phyloP scores from a whole-genome alignment of 2,113 vertebrate genomes.

The Campylomormyrus tamandua region DNA sequence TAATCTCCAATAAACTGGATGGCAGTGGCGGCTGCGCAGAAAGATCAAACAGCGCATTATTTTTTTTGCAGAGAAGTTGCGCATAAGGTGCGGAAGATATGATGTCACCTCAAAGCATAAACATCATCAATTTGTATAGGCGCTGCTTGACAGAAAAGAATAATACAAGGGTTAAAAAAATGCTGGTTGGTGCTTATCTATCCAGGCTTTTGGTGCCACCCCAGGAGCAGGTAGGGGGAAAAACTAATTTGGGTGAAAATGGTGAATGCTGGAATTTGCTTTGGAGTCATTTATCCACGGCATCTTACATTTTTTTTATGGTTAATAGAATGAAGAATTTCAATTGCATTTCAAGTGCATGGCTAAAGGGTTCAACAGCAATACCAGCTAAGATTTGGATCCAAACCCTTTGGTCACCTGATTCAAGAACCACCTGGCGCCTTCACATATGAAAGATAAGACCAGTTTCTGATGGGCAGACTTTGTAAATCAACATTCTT shows the following conservation, averaged over 20 bases:
- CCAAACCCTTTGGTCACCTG: background rate
- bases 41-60: background rate
- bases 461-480: conserved; percentile 2
- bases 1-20: background rate
- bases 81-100: background rate
- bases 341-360: background rate
- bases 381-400: background rate
- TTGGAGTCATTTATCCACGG: background rate
- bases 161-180: conserved; percentile 9
- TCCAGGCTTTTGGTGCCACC: conserved; percentile 50
- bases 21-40: background rate
- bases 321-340: background rate
- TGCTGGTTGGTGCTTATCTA: conserved; percentile 46
- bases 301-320: background rate
- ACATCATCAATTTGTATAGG: background rate
- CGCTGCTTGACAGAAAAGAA: background rate
- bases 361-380: background rate
- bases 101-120: background rate
- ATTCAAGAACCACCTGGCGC: background rate
- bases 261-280: conserved; percentile 22
- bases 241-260: conserved; percentile 56
- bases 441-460: conserved; percentile 11
- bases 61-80: background rate
- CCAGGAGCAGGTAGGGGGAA: conserved; percentile 51
- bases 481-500: background rate